Evolutionary conservation across 2,113 vertebrate genomes (phyloP).

Genomic region (Chaetodon trifascialis): DNA sequence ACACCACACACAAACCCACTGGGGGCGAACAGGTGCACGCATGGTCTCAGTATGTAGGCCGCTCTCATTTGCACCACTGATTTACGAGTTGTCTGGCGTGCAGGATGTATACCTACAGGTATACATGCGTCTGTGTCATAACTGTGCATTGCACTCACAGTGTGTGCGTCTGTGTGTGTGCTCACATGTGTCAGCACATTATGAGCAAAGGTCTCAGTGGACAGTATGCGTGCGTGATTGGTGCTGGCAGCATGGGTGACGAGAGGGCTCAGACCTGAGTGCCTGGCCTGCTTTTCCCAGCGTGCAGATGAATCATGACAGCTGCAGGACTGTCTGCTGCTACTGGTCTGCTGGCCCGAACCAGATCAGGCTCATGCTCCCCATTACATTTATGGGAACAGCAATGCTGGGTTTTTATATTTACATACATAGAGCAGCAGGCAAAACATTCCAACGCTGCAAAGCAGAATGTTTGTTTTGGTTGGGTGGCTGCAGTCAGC

Average conservation of each 20-base stretch:
- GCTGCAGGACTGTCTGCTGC: slow-evolving; percentile 78
- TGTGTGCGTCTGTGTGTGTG: not conserved
- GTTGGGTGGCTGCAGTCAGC: slow-evolving; percentile 25
- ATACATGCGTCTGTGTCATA: slow-evolving; percentile 25
- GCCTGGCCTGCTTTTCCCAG: slow-evolving; percentile 70
- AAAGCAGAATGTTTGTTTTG: slow-evolving; percentile 48
- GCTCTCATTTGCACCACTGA: slow-evolving; percentile 14
- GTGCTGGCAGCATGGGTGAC: slow-evolving; percentile 66
- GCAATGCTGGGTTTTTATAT: slow-evolving; percentile 69
- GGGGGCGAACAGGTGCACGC: slow-evolving; percentile 39
- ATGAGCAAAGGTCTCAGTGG: slow-evolving; percentile 54
- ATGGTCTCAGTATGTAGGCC: slow-evolving; percentile 1
- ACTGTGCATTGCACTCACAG: slow-evolving; percentile 22
- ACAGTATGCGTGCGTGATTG: slow-evolving; percentile 63
- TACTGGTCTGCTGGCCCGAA: slow-evolving; percentile 60
- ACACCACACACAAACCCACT: slow-evolving; percentile 33
- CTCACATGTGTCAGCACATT: slow-evolving; percentile 59
- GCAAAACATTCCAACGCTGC: slow-evolving; percentile 51
- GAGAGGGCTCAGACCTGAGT: slow-evolving; percentile 64
- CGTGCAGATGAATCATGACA: slow-evolving; percentile 79
- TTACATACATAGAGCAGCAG: slow-evolving; percentile 68
- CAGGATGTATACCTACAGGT: slow-evolving; percentile 13
- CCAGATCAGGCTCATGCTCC: slow-evolving; percentile 52
- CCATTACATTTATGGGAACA: slow-evolving; percentile 72
- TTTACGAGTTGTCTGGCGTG: not conserved